These are phyloP conservation scores for Drosophila arizonae DNA, from an alignment of 1,140 invertebrate genomes.

Conservation along the genomic window DNA sequence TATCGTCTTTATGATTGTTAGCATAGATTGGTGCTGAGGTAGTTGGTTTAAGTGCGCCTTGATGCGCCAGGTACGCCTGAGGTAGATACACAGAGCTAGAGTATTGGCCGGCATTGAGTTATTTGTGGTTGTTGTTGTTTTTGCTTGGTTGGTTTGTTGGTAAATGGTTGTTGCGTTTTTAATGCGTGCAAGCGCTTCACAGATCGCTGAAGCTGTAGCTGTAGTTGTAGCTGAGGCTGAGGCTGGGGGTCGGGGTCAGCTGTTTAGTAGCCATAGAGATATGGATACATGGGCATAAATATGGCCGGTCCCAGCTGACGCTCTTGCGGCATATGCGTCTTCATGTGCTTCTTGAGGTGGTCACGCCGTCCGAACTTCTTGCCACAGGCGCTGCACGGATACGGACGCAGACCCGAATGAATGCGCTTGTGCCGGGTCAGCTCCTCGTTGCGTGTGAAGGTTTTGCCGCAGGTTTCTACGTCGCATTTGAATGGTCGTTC, in stretches of 20 bases:
- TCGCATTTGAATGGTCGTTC: conserved; percentile 95
- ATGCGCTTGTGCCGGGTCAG: conserved; percentile 95
- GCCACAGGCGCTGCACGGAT: conserved; percentile 90
- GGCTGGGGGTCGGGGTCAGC: conserved; percentile 19
- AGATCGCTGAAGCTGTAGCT: conserved; percentile 51
- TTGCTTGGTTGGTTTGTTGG: conserved; percentile 10
- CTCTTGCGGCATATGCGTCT: conserved; percentile 82
- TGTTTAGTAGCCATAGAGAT: conserved; percentile 75
- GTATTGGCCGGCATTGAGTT: conserved; percentile 57
- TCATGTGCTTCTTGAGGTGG: conserved; percentile 91
- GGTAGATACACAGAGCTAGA: conserved; percentile 52
- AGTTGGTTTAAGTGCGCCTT: conserved; percentile 43
- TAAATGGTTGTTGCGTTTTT: conserved; percentile 39
- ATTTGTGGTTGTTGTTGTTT: conserved; percentile 6
- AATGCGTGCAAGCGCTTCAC: conserved; percentile 77
- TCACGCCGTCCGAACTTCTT: conserved; percentile 96
- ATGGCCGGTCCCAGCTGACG: conserved; percentile 73
- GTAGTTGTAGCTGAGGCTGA: background rate
- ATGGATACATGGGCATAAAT: conserved; percentile 82
- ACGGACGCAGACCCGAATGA: conserved; percentile 92
- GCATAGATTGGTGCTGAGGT: conserved; percentile 28
- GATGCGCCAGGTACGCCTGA: conserved; percentile 74
- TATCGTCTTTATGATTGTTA: conserved; percentile 13
- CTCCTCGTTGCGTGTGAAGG: conserved; percentile 96
- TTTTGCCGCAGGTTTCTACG: conserved; percentile 91